Conservation (phyloP, 2,113 vertebrate species). For the Leptocoma aspasia region DNA sequence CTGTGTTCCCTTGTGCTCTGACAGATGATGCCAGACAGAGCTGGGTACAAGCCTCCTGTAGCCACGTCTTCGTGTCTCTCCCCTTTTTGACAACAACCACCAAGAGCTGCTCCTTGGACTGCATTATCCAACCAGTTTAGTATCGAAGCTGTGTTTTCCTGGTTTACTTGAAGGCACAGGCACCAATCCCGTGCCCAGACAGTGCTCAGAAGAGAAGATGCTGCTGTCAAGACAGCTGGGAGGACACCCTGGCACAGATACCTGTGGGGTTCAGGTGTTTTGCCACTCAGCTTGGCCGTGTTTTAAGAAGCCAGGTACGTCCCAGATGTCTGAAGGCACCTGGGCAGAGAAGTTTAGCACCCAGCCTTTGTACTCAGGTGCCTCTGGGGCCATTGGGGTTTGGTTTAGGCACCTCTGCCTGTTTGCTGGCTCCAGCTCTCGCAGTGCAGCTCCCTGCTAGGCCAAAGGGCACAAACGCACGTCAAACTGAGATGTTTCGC, state of each 20-base stretch:
- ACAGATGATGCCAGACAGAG: not conserved
- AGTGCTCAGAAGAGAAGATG: not conserved
- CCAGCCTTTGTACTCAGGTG: not conserved
- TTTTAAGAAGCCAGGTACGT: not conserved
- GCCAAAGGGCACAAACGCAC: not conserved
- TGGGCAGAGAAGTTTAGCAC: not conserved
- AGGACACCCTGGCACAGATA: not conserved
- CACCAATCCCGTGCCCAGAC: not conserved
- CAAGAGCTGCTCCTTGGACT: not conserved
- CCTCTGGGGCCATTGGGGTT: not conserved
- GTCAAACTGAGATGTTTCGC: not conserved
- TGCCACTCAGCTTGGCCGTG: not conserved
- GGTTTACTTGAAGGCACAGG: not conserved
- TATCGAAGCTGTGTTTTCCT: not conserved
- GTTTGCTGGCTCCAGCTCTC: not conserved
- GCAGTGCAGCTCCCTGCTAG: not conserved
- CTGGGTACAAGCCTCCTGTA: not conserved
- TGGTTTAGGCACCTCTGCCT: not conserved
- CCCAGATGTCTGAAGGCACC: not conserved
- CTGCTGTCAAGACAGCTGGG: not conserved
- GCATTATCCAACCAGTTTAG: not conserved
- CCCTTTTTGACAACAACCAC: not conserved
- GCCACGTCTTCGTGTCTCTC: not conserved
- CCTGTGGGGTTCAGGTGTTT: fast-evolving
- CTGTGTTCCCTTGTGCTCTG: not conserved